A percentile compares a stretch with the other conserved stretches of the same genome.
phyloP scores from a whole-genome alignment of 2,888 invertebrate species.

The Microctonus hyperodae region DNA sequence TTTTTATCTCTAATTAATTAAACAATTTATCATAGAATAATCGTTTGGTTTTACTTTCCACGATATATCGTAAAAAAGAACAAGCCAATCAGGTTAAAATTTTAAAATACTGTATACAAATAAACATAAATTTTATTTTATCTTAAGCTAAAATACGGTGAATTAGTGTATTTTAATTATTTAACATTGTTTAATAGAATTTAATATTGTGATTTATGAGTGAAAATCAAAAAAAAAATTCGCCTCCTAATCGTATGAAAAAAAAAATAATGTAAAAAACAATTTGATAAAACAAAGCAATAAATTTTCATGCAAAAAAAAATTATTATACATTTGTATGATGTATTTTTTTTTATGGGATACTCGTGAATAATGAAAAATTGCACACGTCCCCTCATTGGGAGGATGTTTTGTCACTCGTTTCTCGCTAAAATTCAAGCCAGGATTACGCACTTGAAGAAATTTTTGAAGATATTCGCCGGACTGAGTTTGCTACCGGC shows the following conservation, averaged over 20 bases:
- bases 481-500: conserved; percentile 78
- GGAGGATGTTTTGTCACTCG: conserved; percentile 31
- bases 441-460: conserved; percentile 87
- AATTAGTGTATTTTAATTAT: not conserved
- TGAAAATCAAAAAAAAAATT: not conserved
- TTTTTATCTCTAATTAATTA: too few relatives aligned
- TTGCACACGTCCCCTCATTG: conserved; percentile 45
- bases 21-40: not conserved
- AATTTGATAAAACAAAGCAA: not conserved
- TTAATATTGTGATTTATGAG: too few relatives aligned
- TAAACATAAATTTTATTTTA: not conserved
- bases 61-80: not conserved
- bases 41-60: not conserved
- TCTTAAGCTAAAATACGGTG: not conserved
- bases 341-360: not conserved
- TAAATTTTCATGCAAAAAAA: not conserved
- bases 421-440: not conserved
- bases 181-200: not conserved
- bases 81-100: not conserved
- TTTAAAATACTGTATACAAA: not conserved
- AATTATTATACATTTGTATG: not conserved
- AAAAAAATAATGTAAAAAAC: conserved; percentile 20
- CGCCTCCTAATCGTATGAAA: not conserved
- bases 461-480: conserved; percentile 93
- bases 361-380: conserved; percentile 36